phyloP scores from a whole-genome alignment of 2,888 invertebrate genomes.

The Torymus auratus region DNA sequence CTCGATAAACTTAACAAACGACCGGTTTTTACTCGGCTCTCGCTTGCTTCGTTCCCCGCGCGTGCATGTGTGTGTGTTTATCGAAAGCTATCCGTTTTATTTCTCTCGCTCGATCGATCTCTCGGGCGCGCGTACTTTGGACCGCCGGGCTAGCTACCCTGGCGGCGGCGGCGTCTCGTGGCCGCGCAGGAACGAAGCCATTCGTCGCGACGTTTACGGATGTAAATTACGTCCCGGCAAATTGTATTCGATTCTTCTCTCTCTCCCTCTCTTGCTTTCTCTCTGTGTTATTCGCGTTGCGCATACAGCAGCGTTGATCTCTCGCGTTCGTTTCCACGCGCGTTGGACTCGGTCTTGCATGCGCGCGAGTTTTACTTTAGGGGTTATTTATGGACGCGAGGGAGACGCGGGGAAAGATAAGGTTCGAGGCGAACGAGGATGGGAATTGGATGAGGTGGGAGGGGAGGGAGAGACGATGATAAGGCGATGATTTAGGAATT shows the following conservation, averaged over 20 bases:
- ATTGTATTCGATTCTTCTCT: slow-evolving; percentile 12
- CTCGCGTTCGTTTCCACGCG: too few relatives aligned
- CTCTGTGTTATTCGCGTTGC: neutral
- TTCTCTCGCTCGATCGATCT: slow-evolving; percentile 37
- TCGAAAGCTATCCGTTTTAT: slow-evolving; percentile 45
- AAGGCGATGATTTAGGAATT: too few relatives aligned
- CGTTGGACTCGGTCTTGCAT: neutral
- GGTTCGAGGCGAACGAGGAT: too few relatives aligned
- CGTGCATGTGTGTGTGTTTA: slow-evolving; percentile 25
- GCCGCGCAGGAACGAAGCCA: neutral
- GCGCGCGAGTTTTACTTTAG: slow-evolving; percentile 2
- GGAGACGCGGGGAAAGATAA: neutral
- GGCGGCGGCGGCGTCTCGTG: neutral
- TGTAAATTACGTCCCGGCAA: slow-evolving; percentile 48
- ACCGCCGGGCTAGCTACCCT: too few relatives aligned
- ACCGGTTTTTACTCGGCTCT: slow-evolving; percentile 5
- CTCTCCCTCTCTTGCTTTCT: neutral
- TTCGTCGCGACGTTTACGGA: slow-evolving; percentile 36
- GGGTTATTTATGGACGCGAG: slow-evolving; percentile 23
- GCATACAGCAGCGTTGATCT: too few relatives aligned
- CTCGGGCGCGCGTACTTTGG: too few relatives aligned
- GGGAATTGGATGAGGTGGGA: too few relatives aligned
- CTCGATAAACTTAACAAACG: slow-evolving; percentile 46
- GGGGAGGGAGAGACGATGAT: too few relatives aligned
- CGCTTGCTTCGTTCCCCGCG: neutral